Evolutionary conservation across 2,797 vertebrate genomes (phyloP), one percentile per base, ranked within the genome.

Genomic region (Yasuhikotakia modesta): DNA sequence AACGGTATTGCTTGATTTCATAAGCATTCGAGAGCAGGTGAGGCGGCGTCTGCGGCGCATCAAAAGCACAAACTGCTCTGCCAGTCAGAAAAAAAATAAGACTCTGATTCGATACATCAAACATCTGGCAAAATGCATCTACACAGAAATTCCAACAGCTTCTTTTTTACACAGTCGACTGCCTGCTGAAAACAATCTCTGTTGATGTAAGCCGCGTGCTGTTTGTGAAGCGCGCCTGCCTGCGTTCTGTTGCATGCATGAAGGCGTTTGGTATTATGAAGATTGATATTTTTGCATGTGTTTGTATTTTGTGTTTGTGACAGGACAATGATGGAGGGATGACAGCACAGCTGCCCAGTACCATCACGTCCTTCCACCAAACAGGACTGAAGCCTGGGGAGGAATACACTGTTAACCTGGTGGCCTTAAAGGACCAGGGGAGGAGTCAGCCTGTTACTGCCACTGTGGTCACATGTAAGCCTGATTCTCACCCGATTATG

Each of bases 311-410:
- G 22, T 79, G 30, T 50, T 14, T 12, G 12, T 75, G 24, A 24
- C 85, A 99, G 97, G 96, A 98, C 82, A 99, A 98, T 1, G 96
- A 99, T 84, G 97, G 97, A 3, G 96, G 97, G 0, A 95, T 97
- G 89, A 98, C 97, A 0, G 96, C 96, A 13, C 97, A 99, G 88
- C 93, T 99, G 32, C 98, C 97, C 76, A 98, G 96, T 82, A 95
- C 94, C 0, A 96, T 99, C 76, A 99, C 95, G 2, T 96, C 94
- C 27, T 97, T 97, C 89, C 93, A 97, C 84, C 97, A 99, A 91
- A 99, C 95, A 0, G 96, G 96, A 5, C 87, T 99, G 71, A 96
- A 95, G 79, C 96, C 97, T 0, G 98, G 98, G 4, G 97, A 99
- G 12, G 96, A 99, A 79, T 99, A 99, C 81, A 96, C 93, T 0